These are phyloP conservation scores for Eurystomus gularis DNA, from an alignment of 2,113 vertebrate genomes.

Conservation along the genomic window DNA sequence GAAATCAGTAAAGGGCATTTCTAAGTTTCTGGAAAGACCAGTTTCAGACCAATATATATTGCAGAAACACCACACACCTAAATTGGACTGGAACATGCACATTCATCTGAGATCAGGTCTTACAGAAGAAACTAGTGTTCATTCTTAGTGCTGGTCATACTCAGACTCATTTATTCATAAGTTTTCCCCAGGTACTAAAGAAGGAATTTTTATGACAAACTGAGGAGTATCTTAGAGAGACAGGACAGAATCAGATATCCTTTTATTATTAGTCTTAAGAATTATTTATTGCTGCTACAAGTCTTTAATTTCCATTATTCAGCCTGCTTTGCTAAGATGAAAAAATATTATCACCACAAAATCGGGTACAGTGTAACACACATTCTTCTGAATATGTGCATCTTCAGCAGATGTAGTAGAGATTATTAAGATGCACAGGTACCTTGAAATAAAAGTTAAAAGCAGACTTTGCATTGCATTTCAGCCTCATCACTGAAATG, in stretches of 20 bases:
- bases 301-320: background rate
- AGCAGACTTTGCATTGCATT: background rate
- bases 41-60: background rate
- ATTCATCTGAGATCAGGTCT: background rate
- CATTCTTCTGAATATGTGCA: background rate
- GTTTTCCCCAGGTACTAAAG: background rate
- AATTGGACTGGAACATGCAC: background rate
- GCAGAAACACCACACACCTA: background rate
- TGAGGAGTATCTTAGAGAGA: background rate
- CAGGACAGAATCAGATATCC: background rate
- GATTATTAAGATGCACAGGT: background rate
- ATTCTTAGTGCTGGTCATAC: background rate
- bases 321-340: background rate
- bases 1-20: background rate
- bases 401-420: background rate
- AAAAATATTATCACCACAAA: background rate
- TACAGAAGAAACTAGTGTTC: background rate
- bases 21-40: background rate
- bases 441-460: background rate
- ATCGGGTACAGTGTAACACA: background rate
- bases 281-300: background rate
- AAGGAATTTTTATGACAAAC: background rate
- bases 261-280: background rate
- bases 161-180: background rate
- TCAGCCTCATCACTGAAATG: background rate